Conservation (phyloP, 2,113 vertebrate species). For the Cyanoliseus patagonus region DNA sequence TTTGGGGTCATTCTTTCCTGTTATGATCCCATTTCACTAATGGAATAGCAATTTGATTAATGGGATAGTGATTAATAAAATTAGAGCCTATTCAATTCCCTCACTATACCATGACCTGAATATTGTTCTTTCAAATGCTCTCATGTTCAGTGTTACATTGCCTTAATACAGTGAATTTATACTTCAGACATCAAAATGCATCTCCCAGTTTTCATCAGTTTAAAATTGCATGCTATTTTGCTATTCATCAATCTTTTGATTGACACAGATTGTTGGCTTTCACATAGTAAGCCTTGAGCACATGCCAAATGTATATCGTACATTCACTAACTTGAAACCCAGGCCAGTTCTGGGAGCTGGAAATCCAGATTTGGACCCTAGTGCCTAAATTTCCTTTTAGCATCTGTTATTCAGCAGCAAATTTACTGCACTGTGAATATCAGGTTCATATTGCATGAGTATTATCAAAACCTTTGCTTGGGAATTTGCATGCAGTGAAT, state of each 20-base stretch:
- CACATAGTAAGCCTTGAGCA: neutral
- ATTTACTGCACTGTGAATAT: neutral
- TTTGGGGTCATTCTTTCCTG: neutral
- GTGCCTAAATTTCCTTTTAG: neutral
- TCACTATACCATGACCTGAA: neutral
- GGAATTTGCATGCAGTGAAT: neutral
- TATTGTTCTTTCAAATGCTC: neutral
- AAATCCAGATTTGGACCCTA: neutral
- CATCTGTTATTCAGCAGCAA: slow-evolving; percentile 29
- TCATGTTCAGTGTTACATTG: neutral
- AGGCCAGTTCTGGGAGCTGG: neutral
- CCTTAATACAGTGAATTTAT: neutral
- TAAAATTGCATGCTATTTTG: neutral
- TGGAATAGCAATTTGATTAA: neutral
- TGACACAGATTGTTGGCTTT: slow-evolving; percentile 33
- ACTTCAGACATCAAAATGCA: neutral
- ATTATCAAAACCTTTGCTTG: neutral
- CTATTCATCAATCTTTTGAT: slow-evolving; percentile 2
- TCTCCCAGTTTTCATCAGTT: neutral
- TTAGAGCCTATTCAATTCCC: neutral
- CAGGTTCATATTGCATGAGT: neutral
- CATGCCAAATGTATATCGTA: neutral
- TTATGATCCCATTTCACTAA: neutral
- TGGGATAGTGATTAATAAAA: neutral
- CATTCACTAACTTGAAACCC: neutral